Evolutionary conservation across 1,140 invertebrate genomes (phyloP).

Genomic region (Teleogryllus occipitalis): DNA sequence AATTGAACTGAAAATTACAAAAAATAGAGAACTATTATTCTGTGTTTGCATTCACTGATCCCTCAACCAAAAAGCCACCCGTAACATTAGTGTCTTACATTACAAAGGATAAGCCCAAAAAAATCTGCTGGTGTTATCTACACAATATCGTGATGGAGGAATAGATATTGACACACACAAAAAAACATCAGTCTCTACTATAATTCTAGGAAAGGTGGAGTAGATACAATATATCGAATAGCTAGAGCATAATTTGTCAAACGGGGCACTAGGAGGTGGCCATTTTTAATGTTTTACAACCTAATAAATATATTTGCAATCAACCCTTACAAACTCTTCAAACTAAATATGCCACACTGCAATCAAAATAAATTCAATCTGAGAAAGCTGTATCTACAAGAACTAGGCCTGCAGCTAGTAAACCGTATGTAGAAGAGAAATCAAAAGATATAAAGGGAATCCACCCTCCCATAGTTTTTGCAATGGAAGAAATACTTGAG

Average conservation of each 20-base stretch:
- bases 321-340: not conserved
- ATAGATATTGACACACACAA: not conserved
- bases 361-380: not conserved
- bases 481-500: not conserved
- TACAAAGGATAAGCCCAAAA: not conserved
- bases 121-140: not conserved
- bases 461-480: not conserved
- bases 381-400: not conserved
- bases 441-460: not conserved
- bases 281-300: not conserved
- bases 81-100: not conserved
- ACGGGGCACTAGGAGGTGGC: not conserved
- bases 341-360: not conserved
- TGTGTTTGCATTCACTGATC: not conserved
- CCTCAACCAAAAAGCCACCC: not conserved
- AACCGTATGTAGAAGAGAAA: not conserved
- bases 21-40: not conserved
- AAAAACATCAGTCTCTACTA: not conserved
- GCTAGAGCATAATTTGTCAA: not conserved
- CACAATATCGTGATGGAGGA: not conserved
- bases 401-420: not conserved
- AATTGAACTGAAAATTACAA: not conserved
- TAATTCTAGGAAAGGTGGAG: not conserved
- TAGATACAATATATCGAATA: not conserved
- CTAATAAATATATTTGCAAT: not conserved